phyloP scores from a whole-genome alignment of 1,140 invertebrate species.

The Nomia melanderi region DNA sequence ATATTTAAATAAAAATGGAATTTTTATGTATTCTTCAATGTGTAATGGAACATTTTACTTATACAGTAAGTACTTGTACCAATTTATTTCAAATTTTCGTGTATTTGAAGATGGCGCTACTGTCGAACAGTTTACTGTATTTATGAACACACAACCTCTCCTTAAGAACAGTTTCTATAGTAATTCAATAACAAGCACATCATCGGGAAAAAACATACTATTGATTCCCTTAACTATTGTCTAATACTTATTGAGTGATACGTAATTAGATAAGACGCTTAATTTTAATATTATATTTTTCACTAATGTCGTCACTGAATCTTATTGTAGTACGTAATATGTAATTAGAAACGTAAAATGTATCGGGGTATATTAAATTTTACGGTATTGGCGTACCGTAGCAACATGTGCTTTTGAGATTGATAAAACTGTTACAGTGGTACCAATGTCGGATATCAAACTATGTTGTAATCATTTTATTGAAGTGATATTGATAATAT shows the following conservation, averaged over 20 bases:
- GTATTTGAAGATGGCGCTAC: neutral
- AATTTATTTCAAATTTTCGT: conserved; percentile 10
- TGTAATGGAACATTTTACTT: too few relatives aligned
- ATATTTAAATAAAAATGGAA: neutral
- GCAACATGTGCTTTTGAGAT: neutral
- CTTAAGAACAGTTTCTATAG: neutral
- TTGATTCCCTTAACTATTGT: neutral
- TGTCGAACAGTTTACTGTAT: neutral
- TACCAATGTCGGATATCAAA: conserved; percentile 7
- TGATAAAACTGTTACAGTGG: neutral
- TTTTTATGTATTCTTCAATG: too few relatives aligned
- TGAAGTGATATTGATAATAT: neutral
- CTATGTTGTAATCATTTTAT: neutral
- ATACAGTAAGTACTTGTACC: too few relatives aligned
- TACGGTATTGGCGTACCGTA: neutral
- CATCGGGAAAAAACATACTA: neutral
- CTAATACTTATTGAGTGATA: neutral
- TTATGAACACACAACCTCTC: neutral
- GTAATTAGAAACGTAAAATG: neutral
- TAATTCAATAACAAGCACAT: neutral
- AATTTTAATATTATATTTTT: neutral
- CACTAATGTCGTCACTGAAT: neutral
- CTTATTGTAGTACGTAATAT: neutral
- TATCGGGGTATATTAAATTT: neutral
- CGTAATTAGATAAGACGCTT: neutral